These are phyloP conservation scores for Isaurus tuberculatus DNA, from an alignment of 92 coral and sea anemone species.

Conservation along the genomic window DNA sequence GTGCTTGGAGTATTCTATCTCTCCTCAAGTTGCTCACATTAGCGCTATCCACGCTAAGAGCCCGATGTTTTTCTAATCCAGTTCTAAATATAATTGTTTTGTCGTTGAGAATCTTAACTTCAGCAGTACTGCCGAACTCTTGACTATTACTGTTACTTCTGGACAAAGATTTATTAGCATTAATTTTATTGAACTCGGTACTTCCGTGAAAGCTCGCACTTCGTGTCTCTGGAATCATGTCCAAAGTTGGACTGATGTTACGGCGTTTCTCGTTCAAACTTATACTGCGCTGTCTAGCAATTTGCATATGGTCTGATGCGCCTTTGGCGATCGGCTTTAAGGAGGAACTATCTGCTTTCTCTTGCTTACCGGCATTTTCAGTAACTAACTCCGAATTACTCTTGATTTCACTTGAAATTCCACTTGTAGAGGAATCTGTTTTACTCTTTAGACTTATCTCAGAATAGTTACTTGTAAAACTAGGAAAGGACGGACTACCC, in stretches of 20 bases:
- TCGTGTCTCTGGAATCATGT: slow-evolving; percentile 85
- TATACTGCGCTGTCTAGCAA: slow-evolving; percentile 76
- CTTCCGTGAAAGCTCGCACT: slow-evolving; percentile 98
- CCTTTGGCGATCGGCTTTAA: not conserved
- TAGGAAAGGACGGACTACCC: slow-evolving; percentile 65
- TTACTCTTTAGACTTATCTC: slow-evolving; percentile 33
- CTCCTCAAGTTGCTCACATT: slow-evolving; percentile 71
- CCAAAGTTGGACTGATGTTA: slow-evolving; percentile 84
- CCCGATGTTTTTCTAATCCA: slow-evolving; percentile 74
- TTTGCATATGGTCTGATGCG: slow-evolving; percentile 19
- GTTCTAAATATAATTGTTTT: slow-evolving; percentile 86
- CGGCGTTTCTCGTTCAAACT: slow-evolving; percentile 90
- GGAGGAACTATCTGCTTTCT: not conserved
- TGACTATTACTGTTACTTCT: slow-evolving; percentile 43
- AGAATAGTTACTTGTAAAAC: slow-evolving; percentile 46
- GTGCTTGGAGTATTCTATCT: slow-evolving; percentile 73
- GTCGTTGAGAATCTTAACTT: slow-evolving; percentile 91
- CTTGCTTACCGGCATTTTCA: not conserved
- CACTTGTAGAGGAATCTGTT: slow-evolving; percentile 35
- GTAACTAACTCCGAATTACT: not conserved
- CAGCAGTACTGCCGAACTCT: slow-evolving; percentile 70
- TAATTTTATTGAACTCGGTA: slow-evolving; percentile 78
- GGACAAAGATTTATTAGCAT: slow-evolving; percentile 53
- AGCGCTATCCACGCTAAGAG: slow-evolving; percentile 78
- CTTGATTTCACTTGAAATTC: not conserved